Conservation (phyloP, 2,113 vertebrate species). For the Colaptes auratus region DNA sequence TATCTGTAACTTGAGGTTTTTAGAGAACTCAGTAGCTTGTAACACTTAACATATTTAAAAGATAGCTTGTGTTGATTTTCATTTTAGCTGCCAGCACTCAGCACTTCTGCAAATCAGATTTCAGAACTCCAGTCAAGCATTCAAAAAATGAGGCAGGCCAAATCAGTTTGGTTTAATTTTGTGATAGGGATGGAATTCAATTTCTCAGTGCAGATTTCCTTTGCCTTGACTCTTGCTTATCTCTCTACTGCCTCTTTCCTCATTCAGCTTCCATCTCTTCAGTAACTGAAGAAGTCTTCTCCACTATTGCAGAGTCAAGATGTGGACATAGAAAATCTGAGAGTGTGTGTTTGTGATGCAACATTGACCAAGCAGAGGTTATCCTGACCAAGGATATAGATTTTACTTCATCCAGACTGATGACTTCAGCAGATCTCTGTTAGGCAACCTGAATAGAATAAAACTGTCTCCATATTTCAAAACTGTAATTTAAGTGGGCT, state of each 20-base stretch:
- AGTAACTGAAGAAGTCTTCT: neutral
- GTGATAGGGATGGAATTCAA: neutral
- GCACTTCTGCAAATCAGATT: neutral
- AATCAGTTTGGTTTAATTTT: neutral
- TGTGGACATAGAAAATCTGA: neutral
- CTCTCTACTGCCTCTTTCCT: neutral
- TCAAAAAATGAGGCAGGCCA: neutral
- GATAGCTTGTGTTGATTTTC: neutral
- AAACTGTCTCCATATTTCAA: neutral
- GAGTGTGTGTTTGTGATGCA: neutral
- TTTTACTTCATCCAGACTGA: neutral
- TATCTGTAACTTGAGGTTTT: accelerated
- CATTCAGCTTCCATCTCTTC: neutral
- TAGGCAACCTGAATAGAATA: neutral
- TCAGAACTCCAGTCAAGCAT: neutral
- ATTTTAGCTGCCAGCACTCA: neutral
- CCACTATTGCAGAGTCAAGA: neutral
- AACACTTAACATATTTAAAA: neutral
- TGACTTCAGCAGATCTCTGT: neutral
- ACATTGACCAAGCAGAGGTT: neutral
- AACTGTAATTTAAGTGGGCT: neutral
- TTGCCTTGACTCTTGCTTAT: neutral
- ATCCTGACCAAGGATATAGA: neutral
- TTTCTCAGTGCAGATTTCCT: neutral
- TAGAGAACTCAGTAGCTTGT: neutral